Evolutionary conservation across 2,888 invertebrate genomes (phyloP), one percentile per base, ranked within the genome.

Genomic region (Drosophila koepferae): DNA sequence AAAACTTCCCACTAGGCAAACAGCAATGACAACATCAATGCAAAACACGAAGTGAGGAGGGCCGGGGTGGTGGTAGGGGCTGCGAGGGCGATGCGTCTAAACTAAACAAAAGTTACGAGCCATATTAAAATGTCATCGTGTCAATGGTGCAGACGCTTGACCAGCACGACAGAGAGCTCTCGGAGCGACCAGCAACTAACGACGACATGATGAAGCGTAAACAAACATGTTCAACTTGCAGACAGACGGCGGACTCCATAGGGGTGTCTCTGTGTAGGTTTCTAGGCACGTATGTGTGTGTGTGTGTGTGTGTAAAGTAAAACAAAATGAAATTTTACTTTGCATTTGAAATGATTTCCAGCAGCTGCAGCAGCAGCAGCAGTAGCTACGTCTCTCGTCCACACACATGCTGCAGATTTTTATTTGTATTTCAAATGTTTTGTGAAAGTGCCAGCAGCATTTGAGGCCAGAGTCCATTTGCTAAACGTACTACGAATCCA

Each of bases 121-220:
- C 85, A 89, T 85, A 85, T 85, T 85, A 85, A 85, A 85, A 89
- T 85, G 85, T 85, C 85, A 85, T 85, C 88, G 85, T 85, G 85
- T 81, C 85, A 85, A 89, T 89, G 85, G 75, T 71, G 73, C 79
- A 81, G 76, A 79, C 69, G 80, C 82, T 79, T 71, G 81, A 62
- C 79, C 76, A 69, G 79, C 70, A 55, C 63, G 38, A 41, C 41
- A 8, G 18, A 44, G 44, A 16, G 20, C 55, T 53, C 38, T 68
- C 67, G 74, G 51, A 51, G 41, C 43, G 41, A 69, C 73, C 81
- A 76, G 72, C 85, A 81, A 84, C 85, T 85, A 85, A 85, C 85
- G 85, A 85, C 85, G 84, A 91, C 91, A 91, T 88, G 90, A 81
- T 90, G 87, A 90, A 88, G 87, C 90, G 90, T 88, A 87, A 90